Conservation (phyloP, 2,888 invertebrate species). For the Tromatobia lineatoria region DNA sequence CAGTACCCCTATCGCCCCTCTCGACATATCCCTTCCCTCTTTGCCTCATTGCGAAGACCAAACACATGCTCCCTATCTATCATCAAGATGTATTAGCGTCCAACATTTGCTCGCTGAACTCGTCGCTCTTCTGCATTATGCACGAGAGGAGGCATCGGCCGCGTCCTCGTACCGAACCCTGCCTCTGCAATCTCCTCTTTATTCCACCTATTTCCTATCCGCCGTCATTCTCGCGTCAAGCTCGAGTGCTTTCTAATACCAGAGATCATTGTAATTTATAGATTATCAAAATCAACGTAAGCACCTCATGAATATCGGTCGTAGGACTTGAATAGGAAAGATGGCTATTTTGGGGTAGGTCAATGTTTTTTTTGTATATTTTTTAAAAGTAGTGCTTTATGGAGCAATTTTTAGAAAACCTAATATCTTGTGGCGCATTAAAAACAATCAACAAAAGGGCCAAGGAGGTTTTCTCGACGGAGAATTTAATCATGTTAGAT, state of each 20-base stretch:
- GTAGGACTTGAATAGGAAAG: neutral
- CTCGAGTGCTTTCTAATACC: constrained; percentile 23
- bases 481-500: no score
- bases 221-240: constrained; percentile 35
- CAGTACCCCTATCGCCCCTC: constrained; percentile 63
- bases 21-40: constrained; percentile 75
- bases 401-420: no score
- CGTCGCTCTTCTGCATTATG: constrained; percentile 84
- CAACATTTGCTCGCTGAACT: constrained; percentile 83
- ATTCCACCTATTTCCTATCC: constrained; percentile 23
- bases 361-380: neutral
- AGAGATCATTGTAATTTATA: constrained; percentile 25
- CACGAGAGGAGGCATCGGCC: constrained; percentile 74
- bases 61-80: constrained; percentile 85
- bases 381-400: neutral
- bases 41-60: constrained; percentile 83
- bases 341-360: neutral
- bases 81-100: constrained; percentile 85
- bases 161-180: constrained; percentile 41
- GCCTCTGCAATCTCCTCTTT: constrained; percentile 41
- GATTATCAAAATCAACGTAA: neutral
- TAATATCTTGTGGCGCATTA: no score
- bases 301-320: neutral
- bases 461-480: no score
- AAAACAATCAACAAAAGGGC: no score